These are phyloP conservation scores for Criorhina ranunculi DNA, from an alignment of 2,888 invertebrate species.

Conservation along the genomic window DNA sequence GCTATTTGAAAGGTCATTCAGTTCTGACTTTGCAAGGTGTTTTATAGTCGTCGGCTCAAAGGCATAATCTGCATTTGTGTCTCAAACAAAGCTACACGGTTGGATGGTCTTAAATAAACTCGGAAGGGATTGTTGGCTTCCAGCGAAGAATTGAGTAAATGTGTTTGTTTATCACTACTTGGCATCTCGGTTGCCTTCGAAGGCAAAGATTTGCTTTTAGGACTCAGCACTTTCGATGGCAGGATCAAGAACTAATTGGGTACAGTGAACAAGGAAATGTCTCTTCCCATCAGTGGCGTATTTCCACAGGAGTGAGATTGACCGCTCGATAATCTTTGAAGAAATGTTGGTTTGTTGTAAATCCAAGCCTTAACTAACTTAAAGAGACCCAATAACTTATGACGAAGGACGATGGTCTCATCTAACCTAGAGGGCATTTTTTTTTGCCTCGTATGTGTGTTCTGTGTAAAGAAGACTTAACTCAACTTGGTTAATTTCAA, in stretches of 20 bases:
- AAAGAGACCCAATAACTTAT: too few species aligned
- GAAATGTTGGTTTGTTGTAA: conserved; percentile 85
- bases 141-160: conserved; percentile 88
- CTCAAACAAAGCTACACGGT: conserved; percentile 64
- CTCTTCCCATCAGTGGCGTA: conserved; percentile 86
- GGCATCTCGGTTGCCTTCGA: conserved; percentile 85
- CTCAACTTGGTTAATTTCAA: too few species aligned
- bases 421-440: too few species aligned
- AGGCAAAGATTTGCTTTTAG: conserved; percentile 86
- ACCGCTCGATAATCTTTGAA: conserved; percentile 82
- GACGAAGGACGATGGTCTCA: too few species aligned
- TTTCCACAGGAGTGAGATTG: conserved; percentile 86
- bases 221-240: conserved; percentile 85
- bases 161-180: conserved; percentile 86
- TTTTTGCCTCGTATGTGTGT: too few species aligned
- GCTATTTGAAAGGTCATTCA: conserved; percentile 77
- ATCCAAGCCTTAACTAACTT: too few species aligned
- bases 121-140: conserved; percentile 85
- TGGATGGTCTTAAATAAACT: conserved; percentile 79
- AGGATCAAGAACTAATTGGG: conserved; percentile 86
- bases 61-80: conserved; percentile 64
- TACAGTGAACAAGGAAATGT: conserved; percentile 86
- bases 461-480: too few species aligned
- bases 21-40: conserved; percentile 77
- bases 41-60: conserved; percentile 77